Evolutionary conservation across 2,113 vertebrate genomes (phyloP).

Genomic region (Eublepharis macularius): DNA sequence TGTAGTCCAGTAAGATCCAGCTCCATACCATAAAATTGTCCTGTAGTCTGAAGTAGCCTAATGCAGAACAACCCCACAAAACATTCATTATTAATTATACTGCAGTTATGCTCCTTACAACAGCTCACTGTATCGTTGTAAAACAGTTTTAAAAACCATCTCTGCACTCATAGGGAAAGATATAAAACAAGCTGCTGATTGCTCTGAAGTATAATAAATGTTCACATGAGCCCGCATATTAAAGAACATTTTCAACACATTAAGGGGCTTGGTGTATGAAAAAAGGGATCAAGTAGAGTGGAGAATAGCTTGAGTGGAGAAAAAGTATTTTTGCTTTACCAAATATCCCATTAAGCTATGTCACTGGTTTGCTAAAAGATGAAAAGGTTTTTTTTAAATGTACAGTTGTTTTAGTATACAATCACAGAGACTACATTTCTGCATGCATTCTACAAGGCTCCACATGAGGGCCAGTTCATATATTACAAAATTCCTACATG

Average conservation of each 20-base stretch:
- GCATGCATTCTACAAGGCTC: neutral
- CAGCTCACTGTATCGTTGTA: neutral
- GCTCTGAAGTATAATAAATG: neutral
- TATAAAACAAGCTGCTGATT: neutral
- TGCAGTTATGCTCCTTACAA: neutral
- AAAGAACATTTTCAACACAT: neutral
- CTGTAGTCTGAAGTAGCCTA: neutral
- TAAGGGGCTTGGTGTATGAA: neutral
- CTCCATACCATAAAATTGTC: no score
- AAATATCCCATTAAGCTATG: neutral
- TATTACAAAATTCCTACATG: neutral
- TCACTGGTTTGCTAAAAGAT: no score
- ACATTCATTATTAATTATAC: neutral
- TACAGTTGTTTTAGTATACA: no score
- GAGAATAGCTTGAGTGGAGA: neutral
- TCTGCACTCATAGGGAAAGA: neutral
- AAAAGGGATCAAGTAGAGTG: neutral
- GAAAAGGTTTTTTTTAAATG: no score
- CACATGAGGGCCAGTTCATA: neutral
- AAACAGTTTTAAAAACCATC: neutral
- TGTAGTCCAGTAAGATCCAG: no score
- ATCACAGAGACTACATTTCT: neutral
- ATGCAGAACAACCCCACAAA: neutral
- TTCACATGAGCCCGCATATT: neutral
- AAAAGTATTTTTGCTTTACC: neutral